phyloP scores from a whole-genome alignment of 2,113 vertebrate species.

The Hemiscyllium ocellatum region DNA sequence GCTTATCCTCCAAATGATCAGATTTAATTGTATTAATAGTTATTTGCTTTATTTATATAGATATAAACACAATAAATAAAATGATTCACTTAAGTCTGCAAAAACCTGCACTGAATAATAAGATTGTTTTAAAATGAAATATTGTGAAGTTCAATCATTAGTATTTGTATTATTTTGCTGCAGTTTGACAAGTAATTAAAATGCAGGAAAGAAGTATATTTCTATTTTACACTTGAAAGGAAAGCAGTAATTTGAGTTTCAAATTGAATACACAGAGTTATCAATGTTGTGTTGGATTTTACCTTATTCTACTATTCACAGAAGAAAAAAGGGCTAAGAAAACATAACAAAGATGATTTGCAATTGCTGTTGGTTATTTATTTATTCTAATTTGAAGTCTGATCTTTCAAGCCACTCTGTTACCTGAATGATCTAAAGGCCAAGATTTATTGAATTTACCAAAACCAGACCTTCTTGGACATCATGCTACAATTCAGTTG shows the following conservation, averaged over 20 bases:
- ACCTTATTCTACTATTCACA: not conserved
- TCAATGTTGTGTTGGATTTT: not conserved
- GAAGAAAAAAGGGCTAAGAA: not conserved
- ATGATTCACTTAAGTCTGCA: not conserved
- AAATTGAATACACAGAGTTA: constrained; percentile 29
- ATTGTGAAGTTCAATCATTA: not conserved
- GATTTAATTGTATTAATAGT: constrained; percentile 21
- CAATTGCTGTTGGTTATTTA: constrained; percentile 8
- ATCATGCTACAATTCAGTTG: no score
- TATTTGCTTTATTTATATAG: not conserved
- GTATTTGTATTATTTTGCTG: not conserved
- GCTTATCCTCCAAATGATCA: not conserved
- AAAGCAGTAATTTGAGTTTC: not conserved
- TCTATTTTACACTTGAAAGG: constrained; percentile 29
- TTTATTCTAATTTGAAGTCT: not conserved
- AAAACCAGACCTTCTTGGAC: not conserved
- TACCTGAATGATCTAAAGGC: not conserved
- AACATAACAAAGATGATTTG: not conserved
- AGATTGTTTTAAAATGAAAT: not conserved
- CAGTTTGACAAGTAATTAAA: constrained; percentile 12
- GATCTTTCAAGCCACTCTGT: not conserved
- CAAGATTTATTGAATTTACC: no score
- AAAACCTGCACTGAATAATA: not conserved
- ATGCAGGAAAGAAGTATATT: constrained; percentile 26
- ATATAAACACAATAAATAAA: not conserved